Percentiles rank a stretch among this genome's conserved stretches.
Evolutionary conservation across 2,888 invertebrate genomes (phyloP).

Genomic region (Achlya flavicornis): DNA sequence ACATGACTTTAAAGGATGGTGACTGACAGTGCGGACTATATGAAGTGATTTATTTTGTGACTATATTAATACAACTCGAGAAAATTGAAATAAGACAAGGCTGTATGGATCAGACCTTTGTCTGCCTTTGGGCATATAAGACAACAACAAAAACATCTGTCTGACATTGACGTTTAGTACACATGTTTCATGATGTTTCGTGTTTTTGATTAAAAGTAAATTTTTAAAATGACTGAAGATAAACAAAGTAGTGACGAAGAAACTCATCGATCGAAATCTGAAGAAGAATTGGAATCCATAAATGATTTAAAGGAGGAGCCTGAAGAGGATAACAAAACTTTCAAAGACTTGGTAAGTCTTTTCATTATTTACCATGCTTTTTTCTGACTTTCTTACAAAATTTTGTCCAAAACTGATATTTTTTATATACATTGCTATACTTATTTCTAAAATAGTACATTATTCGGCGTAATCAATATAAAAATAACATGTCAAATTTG

Average conservation of each 20-base stretch:
- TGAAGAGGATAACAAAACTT: conserved; percentile 63
- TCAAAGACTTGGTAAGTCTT: conserved; percentile 72
- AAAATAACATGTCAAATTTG: conserved; percentile 22
- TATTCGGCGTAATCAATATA: not conserved
- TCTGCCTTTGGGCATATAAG: no score
- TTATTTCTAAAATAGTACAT: not conserved
- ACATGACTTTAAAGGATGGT: no score
- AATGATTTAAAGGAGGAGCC: conserved; percentile 45
- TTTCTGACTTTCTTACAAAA: not conserved
- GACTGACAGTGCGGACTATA: no score
- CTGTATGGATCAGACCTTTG: no score
- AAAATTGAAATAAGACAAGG: no score
- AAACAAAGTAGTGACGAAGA: conserved; percentile 56
- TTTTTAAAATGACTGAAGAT: conserved; percentile 58
- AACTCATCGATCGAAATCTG: conserved; percentile 44
- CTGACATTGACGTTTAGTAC: conserved; percentile 15
- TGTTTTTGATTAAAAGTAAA: not conserved
- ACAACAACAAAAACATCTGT: no score
- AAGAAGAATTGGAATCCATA: conserved; percentile 36
- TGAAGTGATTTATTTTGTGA: no score
- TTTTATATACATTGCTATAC: not conserved
- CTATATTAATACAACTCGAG: no score
- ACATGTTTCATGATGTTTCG: conserved; percentile 24
- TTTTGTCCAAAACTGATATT: not conserved
- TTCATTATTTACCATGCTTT: not conserved